phyloP scores from a whole-genome alignment of 2,888 invertebrate genomes.

The Caenorhabditis angaria region DNA sequence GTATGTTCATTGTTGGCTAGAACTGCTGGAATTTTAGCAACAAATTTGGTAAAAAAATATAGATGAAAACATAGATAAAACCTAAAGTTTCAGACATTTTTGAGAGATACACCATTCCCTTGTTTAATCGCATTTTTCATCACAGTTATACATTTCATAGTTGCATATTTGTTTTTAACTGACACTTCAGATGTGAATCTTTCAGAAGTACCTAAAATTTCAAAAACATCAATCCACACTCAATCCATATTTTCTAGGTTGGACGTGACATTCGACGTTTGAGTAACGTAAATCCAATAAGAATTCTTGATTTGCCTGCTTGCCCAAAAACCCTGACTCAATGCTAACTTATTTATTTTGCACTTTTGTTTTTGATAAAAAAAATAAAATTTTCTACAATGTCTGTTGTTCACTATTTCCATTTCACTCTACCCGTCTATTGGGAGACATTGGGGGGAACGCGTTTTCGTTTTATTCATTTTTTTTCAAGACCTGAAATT shows the following conservation, averaged over 20 bases:
- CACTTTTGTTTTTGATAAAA: no score
- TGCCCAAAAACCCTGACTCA: no score
- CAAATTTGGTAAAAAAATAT: constrained; percentile 24
- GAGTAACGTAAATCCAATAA: neutral
- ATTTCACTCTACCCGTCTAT: no score
- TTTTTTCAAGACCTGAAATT: no score
- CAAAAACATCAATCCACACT: no score
- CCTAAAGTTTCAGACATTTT: constrained; percentile 16
- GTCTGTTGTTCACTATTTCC: no score
- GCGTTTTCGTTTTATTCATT: no score
- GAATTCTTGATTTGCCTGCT: neutral
- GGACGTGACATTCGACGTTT: constrained; percentile 8
- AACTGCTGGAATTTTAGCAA: constrained; percentile 32
- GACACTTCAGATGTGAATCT: constrained; percentile 37
- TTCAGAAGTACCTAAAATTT: constrained; percentile 23
- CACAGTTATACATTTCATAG: constrained; percentile 33
- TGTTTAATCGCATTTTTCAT: constrained; percentile 27
- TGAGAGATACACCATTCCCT: constrained; percentile 33
- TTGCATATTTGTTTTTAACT: constrained; percentile 31
- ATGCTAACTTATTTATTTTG: no score
- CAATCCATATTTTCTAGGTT: constrained; percentile 5
- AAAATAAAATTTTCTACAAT: no score
- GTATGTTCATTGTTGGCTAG: constrained; percentile 37
- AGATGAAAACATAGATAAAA: constrained; percentile 5
- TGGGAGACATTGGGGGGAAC: no score